A percentile compares a stretch with the other conserved stretches of the same genome.
phyloP scores from a whole-genome alignment of 2,888 invertebrate genomes.

The Aromia moschata region DNA sequence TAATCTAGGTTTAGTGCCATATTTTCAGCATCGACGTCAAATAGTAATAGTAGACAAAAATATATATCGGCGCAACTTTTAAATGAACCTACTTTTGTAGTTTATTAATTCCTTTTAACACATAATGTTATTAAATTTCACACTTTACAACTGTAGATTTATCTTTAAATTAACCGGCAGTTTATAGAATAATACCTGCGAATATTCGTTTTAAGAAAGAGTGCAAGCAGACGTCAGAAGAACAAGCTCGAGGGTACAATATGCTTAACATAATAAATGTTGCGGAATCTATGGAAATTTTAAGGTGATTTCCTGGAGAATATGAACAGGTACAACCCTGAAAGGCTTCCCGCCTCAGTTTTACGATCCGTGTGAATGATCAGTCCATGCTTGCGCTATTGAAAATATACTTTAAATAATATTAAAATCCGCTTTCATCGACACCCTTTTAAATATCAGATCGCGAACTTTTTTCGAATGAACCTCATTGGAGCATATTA shows the following conservation, averaged over 20 bases:
- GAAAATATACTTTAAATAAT: slow-evolving; percentile 11
- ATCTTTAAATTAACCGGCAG: too few species aligned
- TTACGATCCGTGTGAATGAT: slow-evolving; percentile 47
- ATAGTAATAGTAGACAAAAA: too few species aligned
- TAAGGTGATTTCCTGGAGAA: slow-evolving; percentile 31
- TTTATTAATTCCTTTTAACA: too few species aligned
- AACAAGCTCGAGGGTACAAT: slow-evolving; percentile 22
- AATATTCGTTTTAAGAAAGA: background rate
- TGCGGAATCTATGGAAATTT: slow-evolving; percentile 31
- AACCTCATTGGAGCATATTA: too few species aligned
- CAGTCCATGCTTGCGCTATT: slow-evolving; percentile 33
- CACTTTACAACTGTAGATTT: too few species aligned
- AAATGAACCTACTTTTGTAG: too few species aligned
- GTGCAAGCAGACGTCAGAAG: background rate
- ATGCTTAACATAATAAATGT: slow-evolving; percentile 32
- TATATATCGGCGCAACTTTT: too few species aligned
- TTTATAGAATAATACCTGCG: too few species aligned
- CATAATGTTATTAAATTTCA: too few species aligned
- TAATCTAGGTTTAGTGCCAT: background rate
- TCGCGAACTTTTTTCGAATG: too few species aligned
- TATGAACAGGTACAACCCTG: slow-evolving; percentile 30
- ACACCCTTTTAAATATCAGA: background rate
- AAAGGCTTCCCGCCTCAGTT: slow-evolving; percentile 29
- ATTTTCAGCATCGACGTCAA: background rate
- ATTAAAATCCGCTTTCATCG: background rate